Conservation (phyloP, 2,888 invertebrate genomes). For the Thysanoteuthis rhombus region DNA sequence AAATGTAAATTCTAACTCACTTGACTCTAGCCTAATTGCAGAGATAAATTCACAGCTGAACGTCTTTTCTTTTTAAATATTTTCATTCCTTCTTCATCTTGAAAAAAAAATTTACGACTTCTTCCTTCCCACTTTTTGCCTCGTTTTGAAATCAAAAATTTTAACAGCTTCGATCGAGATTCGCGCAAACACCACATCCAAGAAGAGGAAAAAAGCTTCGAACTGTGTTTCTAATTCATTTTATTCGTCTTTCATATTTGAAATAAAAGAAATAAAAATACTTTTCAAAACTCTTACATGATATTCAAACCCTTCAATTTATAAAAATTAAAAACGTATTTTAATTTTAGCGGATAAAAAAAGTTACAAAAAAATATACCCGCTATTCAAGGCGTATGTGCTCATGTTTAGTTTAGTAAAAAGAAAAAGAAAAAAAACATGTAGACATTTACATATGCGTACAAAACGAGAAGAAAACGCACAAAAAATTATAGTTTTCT, state of each 20-base stretch:
- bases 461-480: not conserved
- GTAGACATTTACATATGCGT: not conserved
- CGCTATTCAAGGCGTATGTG: not conserved
- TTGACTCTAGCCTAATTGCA: not conserved
- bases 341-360: constrained; percentile 1
- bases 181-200: not conserved
- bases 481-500: not conserved
- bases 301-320: not conserved
- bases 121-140: not conserved
- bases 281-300: not conserved
- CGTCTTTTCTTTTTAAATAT: not conserved
- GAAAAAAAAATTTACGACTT: not conserved
- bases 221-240: not conserved
- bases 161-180: not conserved
- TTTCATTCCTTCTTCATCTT: not conserved
- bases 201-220: not conserved
- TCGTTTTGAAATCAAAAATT: not conserved
- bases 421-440: not conserved
- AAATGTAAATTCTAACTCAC: not conserved
- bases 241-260: not conserved
- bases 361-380: not conserved
- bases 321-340: not conserved
- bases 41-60: not conserved
- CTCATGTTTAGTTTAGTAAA: not conserved
- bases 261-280: not conserved